Evolutionary conservation across 2,888 invertebrate genomes (phyloP).

Genomic region (Sesia apiformis): DNA sequence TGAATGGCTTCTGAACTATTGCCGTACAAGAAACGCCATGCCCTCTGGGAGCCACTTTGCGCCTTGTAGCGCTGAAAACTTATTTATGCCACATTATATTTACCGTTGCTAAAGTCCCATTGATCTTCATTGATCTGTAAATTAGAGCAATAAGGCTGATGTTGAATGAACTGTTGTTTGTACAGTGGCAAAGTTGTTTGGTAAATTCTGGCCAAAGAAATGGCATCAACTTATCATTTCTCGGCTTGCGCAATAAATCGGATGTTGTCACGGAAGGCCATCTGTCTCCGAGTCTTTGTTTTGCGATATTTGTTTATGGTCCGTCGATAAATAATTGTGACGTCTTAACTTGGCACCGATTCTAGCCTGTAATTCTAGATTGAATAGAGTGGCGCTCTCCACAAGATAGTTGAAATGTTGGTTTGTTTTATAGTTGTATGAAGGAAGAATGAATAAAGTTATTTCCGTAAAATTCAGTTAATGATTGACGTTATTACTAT

Average conservation of each 20-base stretch:
- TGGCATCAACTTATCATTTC: constrained; percentile 12
- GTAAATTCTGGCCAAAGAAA: constrained; percentile 8
- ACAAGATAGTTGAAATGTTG: no score
- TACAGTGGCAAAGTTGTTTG: background rate
- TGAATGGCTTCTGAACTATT: background rate
- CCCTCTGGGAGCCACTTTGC: constrained; percentile 1
- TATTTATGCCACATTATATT: background rate
- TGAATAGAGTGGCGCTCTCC: no score
- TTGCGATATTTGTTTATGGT: constrained; percentile 25
- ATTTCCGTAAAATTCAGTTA: no score
- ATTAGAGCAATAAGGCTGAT: background rate
- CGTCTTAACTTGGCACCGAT: background rate
- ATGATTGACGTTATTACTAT: no score
- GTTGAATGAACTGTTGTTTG: background rate
- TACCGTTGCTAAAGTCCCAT: background rate
- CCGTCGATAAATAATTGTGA: constrained; percentile 18
- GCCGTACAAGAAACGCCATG: background rate
- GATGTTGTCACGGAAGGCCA: constrained; percentile 13
- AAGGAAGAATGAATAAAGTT: no score
- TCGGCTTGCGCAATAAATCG: constrained; percentile 11
- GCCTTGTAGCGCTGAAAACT: background rate
- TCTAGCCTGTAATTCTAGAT: no score
- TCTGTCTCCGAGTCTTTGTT: constrained; percentile 26
- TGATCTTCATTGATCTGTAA: background rate
- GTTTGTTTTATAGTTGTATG: no score